phyloP scores from a whole-genome alignment of 1,140 invertebrate species.

The Drosophila elegans region DNA sequence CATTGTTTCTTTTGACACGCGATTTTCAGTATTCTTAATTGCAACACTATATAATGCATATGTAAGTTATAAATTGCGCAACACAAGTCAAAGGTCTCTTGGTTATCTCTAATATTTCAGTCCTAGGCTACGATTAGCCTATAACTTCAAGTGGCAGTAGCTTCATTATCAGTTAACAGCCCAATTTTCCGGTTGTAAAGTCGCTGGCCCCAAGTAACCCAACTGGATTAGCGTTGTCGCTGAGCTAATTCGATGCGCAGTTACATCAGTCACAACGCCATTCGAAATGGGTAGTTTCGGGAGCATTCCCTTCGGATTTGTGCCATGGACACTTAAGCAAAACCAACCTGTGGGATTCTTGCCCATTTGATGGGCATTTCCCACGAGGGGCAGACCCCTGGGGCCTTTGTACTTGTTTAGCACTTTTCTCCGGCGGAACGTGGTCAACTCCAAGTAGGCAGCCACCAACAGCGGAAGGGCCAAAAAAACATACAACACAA shows the following conservation, averaged over 20 bases:
- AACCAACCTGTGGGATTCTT: constrained; percentile 70
- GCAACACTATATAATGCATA: neutral
- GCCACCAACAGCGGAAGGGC: constrained; percentile 58
- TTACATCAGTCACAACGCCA: constrained; percentile 68
- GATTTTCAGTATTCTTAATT: neutral
- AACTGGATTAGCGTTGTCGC: constrained; percentile 55
- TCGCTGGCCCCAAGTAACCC: constrained; percentile 41
- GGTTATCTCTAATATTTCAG: constrained; percentile 1
- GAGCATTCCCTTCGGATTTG: neutral
- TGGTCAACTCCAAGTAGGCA: constrained; percentile 52
- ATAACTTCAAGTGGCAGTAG: constrained; percentile 8
- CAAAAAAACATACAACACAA: constrained; percentile 49
- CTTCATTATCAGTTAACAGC: constrained; percentile 9
- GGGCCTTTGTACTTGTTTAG: constrained; percentile 63
- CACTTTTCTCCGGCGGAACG: constrained; percentile 34
- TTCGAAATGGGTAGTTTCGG: constrained; percentile 60
- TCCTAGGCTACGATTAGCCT: neutral
- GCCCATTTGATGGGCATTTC: constrained; percentile 73
- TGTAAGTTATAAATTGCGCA: neutral
- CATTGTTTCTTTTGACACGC: constrained; percentile 9
- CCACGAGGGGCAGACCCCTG: constrained; percentile 59
- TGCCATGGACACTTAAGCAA: neutral
- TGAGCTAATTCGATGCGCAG: constrained; percentile 36
- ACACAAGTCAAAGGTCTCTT: constrained; percentile 7
- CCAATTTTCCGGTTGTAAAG: constrained; percentile 5